Conservation (phyloP, 2,888 invertebrate genomes). For the Hirtodrosophila histrioides region DNA sequence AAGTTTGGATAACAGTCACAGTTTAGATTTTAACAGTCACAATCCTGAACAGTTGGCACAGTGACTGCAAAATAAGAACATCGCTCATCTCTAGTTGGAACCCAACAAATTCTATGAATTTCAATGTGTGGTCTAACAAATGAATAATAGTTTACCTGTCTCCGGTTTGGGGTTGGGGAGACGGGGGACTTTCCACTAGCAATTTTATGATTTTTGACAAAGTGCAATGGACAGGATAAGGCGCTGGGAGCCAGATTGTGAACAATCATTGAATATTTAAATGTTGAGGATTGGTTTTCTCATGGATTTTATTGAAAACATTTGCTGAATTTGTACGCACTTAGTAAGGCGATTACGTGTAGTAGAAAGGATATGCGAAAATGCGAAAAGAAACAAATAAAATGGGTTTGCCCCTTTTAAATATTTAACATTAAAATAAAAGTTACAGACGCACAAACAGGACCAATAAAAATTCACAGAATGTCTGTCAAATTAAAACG, state of each 20-base stretch:
- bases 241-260: neutral
- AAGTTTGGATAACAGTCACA: too few relatives aligned
- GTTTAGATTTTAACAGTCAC: too few relatives aligned
- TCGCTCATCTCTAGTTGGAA: neutral
- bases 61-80: too few relatives aligned
- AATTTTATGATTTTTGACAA: slow-evolving; percentile 10
- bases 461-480: neutral
- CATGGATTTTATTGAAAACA: slow-evolving; percentile 25
- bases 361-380: slow-evolving; percentile 1
- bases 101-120: slow-evolving; percentile 37
- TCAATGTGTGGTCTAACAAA: slow-evolving; percentile 28
- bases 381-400: slow-evolving; percentile 9
- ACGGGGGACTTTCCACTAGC: neutral
- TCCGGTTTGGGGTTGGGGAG: neutral
- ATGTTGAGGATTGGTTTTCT: slow-evolving; percentile 12
- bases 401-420: neutral
- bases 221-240: neutral
- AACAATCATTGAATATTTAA: slow-evolving; percentile 61
- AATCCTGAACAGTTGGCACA: too few relatives aligned
- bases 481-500: slow-evolving; percentile 3
- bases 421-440: neutral
- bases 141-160: slow-evolving; percentile 22
- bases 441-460: neutral
- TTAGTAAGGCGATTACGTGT: slow-evolving; percentile 38
- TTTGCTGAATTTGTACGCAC: slow-evolving; percentile 19